Evolutionary conservation across 2,113 vertebrate genomes (phyloP), one percentile per base, ranked within the genome.

Genomic region (Entomyzon cyanotis): DNA sequence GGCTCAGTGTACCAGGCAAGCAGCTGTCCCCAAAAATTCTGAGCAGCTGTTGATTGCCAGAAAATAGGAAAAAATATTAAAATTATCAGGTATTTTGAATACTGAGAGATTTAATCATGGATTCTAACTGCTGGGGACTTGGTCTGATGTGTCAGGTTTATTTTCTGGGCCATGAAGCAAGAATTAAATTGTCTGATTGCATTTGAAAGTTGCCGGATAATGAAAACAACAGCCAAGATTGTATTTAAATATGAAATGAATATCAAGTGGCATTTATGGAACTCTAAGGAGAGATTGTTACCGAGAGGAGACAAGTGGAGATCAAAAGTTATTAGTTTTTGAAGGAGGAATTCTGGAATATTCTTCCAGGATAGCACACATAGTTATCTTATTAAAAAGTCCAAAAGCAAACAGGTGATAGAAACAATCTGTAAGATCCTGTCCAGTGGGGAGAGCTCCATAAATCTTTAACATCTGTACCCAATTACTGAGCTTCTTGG

Each of bases 401-500:
- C 91, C 47, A 88, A 93, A 93, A 94, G 94, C 84, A 84, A 95
- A 76, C 92, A 97, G 96, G 97, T 98, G 96, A 96, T 94, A 70
- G 87, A 91, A 96, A 76, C 83, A 95, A 94, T 63, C 91, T 91
- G 90, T 88, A 81, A 90, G 73, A 84, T 84, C 73, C 94, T 94
- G 87, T 92, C 94, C 94, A 47, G 87, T 55, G 74, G 83, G 62
- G 67, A 89, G 47, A 96, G 41, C 86, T 94, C 87, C 84, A 88
- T 93, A 88, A 94, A 91, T 90, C 79, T 73, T 78, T 44, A 86
- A 67, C 98, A 98, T 98, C 97, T 98, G 98, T 87, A 93, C 76
- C 60, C 63, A 92, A 92, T 98, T 97, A 97, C 7, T 71, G 83
- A 87, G 47, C 85, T 93, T 88, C 95, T 93, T 17, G 22, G 92